Evolutionary conservation across 2,113 vertebrate genomes (phyloP).

Genomic region (Mesoclemmys tuberculata): DNA sequence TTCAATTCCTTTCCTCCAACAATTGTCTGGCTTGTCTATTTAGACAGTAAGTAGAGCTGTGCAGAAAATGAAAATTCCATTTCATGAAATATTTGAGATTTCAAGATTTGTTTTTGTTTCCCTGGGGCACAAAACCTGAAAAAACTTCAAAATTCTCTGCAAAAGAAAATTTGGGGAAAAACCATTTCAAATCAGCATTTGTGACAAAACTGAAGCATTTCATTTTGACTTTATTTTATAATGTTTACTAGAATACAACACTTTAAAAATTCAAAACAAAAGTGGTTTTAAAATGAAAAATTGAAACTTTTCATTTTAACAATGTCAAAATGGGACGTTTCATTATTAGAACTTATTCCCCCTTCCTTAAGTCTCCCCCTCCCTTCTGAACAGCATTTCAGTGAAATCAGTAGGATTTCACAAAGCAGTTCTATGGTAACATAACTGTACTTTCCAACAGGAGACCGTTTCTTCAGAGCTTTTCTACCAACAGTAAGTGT

Average conservation of each 20-base stretch:
- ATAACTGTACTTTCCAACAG: neutral
- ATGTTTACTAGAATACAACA: neutral
- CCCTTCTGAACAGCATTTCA: too few species aligned
- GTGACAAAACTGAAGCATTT: neutral
- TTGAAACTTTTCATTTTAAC: neutral
- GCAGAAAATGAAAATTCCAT: neutral
- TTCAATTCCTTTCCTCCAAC: neutral
- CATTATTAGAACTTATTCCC: neutral
- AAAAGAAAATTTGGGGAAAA: too few species aligned
- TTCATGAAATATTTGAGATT: neutral
- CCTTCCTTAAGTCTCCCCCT: neutral
- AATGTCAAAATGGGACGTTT: neutral
- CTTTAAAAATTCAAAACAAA: too few species aligned
- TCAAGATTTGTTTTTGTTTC: too few species aligned
- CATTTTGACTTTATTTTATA: neutral
- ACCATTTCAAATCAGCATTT: too few species aligned
- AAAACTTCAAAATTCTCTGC: too few species aligned
- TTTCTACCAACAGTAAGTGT: too few species aligned
- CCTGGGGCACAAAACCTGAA: neutral
- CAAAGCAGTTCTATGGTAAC: neutral
- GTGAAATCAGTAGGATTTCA: neutral
- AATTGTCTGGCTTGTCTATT: neutral
- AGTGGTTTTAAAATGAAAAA: neutral
- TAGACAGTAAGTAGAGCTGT: neutral
- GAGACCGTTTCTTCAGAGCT: neutral